Conservation (phyloP, 2,888 invertebrate species). For the Hipparchia semele region DNA sequence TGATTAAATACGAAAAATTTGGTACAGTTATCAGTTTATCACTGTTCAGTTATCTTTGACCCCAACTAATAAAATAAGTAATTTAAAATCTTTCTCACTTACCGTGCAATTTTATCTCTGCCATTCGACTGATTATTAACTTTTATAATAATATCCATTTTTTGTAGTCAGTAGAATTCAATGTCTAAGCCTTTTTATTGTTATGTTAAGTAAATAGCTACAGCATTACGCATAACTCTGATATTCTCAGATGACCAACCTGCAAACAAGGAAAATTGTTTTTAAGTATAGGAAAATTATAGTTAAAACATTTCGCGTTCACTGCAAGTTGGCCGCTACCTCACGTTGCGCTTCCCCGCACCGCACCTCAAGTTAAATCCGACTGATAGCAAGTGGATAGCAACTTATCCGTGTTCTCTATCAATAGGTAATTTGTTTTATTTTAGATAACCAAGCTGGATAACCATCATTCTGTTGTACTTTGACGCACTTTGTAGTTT, state of each 20-base stretch:
- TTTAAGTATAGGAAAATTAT: constrained; percentile 5
- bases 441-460: no score
- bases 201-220: background rate
- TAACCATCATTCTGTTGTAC: no score
- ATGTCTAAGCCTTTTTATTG: background rate
- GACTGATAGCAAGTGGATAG: no score
- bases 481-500: no score
- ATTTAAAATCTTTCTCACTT: constrained; percentile 30
- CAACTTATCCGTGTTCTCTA: no score
- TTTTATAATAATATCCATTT: constrained; percentile 77
- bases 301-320: background rate
- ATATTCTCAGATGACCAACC: background rate
- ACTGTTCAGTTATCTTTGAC: background rate
- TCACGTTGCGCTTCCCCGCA: no score
- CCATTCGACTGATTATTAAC: constrained; percentile 82
- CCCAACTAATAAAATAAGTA: background rate
- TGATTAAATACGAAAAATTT: background rate
- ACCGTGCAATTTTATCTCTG: constrained; percentile 83
- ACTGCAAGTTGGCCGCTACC: no score
- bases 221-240: background rate
- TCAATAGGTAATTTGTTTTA: no score
- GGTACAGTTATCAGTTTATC: background rate
- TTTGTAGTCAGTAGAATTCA: background rate
- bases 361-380: no score
- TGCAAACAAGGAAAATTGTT: constrained; percentile 6